Evolutionary conservation across 2,888 invertebrate species (phyloP), one percentile per base, ranked within the genome.

Genomic region (Euzetes globulus): DNA sequence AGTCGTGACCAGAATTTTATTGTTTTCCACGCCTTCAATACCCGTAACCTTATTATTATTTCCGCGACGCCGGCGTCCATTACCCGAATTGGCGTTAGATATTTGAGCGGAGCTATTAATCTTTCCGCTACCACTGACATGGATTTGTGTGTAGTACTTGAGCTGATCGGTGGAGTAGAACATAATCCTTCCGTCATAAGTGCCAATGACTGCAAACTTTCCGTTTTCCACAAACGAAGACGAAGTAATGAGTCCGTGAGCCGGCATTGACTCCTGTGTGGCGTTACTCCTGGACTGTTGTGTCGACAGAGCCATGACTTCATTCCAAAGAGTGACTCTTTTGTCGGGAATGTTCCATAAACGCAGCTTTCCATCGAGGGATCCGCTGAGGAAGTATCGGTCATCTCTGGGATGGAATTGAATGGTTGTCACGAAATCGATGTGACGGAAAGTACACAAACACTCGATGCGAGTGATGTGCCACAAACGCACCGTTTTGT

Each of bases 301-400:
- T n/a, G 94, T 94, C 82, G 92, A 92, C 0, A 95, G 90, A 37
- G 75, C 72, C 50, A 71, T 74, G n/a, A 81, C 79, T 84, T 97
- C 97, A 83, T 94, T 97, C 96, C 97, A 98, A 9, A 96, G 89
- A 0, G 95, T 94, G 9, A 98, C 97, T 84, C 96, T 96, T 83
- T 99, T 99, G 82, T 99, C 98, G 0, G 98, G 97, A 81, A 99
- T 99, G 84, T 98, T 96, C 99, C 99, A 99, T 9, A 99, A 85
- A n/a, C 99, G 86, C 71, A 99, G 85, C 84, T 98, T 99, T 1
- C 99, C 98, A 83, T 99, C 99, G 68, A 99, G 85, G 25, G 96
- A 96, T 19, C 99, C 99, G 76, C 96, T 97, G 47, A 99, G 85
- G 84, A 99, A 99, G 83, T 97, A 88, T n/a, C 87, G 82, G 80